These are phyloP conservation scores for Syncerus caffer DNA, from an alignment of 2,797 vertebrate species.

Conservation along the genomic window DNA sequence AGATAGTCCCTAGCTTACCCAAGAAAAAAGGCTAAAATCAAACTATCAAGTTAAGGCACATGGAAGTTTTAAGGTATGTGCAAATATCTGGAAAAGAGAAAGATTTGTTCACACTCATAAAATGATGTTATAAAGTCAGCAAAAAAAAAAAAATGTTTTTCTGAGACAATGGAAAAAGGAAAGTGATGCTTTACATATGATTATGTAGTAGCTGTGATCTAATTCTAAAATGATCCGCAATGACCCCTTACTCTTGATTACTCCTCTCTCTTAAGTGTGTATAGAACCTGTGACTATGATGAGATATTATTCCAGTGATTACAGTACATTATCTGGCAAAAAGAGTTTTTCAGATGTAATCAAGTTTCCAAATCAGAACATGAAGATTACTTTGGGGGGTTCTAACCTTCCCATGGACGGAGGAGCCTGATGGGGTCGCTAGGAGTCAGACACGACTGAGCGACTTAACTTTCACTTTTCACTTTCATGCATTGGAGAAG, in stretches of 20 bases:
- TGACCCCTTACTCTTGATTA: not conserved
- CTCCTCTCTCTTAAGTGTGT: not conserved
- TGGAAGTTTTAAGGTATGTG: not conserved
- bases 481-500: too few species aligned
- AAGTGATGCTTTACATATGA: not conserved
- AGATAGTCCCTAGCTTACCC: not conserved
- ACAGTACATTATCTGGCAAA: not conserved
- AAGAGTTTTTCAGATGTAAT: not conserved
- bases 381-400: not conserved
- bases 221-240: not conserved
- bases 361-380: not conserved
- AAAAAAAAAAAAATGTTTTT: not conserved
- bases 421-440: too few species aligned
- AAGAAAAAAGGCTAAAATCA: not conserved
- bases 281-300: not conserved
- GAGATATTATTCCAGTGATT: not conserved
- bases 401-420: not conserved
- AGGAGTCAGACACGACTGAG: too few species aligned
- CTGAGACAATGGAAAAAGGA: not conserved
- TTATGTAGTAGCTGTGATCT: not conserved
- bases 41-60: not conserved
- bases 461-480: too few species aligned
- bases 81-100: not conserved
- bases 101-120: not conserved
- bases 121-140: not conserved